Evolutionary conservation across 2,888 invertebrate genomes (phyloP).

Genomic region (Epinotia demarniana): DNA sequence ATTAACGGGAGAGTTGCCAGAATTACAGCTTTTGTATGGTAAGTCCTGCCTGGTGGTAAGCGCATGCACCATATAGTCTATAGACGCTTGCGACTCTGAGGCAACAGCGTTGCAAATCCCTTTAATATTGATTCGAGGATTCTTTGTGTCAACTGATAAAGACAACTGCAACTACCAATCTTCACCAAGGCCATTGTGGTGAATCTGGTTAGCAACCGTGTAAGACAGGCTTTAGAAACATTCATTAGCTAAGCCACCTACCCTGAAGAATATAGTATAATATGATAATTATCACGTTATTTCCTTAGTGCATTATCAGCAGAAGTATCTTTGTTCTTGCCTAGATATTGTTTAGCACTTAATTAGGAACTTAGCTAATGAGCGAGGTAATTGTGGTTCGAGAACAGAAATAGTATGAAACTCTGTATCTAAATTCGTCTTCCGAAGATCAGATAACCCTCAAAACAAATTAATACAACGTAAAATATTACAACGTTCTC

Average conservation of each 20-base stretch:
- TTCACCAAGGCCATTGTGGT: not conserved
- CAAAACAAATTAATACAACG: too few species aligned
- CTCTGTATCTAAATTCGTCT: conserved; percentile 25
- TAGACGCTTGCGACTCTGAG: too few species aligned
- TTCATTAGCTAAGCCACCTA: conserved; percentile 14
- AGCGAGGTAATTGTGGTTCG: not conserved
- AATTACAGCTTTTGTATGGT: too few species aligned
- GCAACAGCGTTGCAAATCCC: too few species aligned
- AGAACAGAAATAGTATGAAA: conserved; percentile 7
- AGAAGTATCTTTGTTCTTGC: not conserved
- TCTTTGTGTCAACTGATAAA: too few species aligned
- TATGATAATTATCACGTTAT: too few species aligned
- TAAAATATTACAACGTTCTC: not conserved
- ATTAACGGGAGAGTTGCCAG: too few species aligned
- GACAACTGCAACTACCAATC: not conserved
- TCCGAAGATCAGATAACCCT: conserved; percentile 15
- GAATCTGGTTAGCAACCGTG: not conserved
- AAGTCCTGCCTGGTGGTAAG: too few species aligned
- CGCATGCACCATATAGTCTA: too few species aligned
- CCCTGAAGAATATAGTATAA: not conserved
- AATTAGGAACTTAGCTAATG: not conserved
- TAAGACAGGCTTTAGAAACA: not conserved
- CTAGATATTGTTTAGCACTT: too few species aligned
- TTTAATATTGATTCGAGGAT: too few species aligned
- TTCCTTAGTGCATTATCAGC: too few species aligned